Percentiles rank a stretch among this genome's conserved stretches.
These are phyloP conservation scores for Ochropacha duplaris DNA, from an alignment of 2,888 invertebrate species.

Conservation along the genomic window DNA sequence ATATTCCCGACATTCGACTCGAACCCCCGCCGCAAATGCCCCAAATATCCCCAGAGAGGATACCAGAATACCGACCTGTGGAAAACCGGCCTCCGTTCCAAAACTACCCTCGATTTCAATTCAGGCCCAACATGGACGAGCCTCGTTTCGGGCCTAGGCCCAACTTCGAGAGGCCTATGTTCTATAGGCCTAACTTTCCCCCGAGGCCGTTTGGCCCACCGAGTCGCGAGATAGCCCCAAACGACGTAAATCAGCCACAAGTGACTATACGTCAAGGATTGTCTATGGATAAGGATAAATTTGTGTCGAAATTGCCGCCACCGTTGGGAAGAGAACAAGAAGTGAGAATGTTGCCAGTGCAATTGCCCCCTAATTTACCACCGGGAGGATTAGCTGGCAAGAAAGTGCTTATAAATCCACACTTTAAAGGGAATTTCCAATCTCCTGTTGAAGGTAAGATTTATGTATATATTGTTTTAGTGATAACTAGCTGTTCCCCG, in stretches of 20 bases:
- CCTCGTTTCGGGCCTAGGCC: conserved; percentile 34
- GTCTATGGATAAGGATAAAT: conserved; percentile 29
- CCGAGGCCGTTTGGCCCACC: conserved; percentile 46
- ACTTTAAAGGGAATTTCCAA: conserved; percentile 84
- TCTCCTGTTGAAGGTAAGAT: conserved; percentile 78
- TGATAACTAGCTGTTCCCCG: no score
- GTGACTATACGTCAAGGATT: conserved; percentile 58
- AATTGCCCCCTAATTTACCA: conserved; percentile 54
- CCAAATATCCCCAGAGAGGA: conserved; percentile 42
- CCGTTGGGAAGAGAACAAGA: conserved; percentile 50
- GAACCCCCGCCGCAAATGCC: conserved; percentile 13
- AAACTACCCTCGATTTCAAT: conserved; percentile 35
- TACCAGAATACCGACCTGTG: conserved; percentile 38
- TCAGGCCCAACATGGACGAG: conserved; percentile 44
- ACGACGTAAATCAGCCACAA: conserved; percentile 54
- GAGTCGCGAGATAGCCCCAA: conserved; percentile 50
- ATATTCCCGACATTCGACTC: conserved; percentile 22
- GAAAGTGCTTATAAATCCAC: conserved; percentile 87
- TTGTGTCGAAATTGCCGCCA: conserved; percentile 20
- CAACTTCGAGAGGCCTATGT: conserved; percentile 51
- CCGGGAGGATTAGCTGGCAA: conserved; percentile 73
- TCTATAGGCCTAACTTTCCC: conserved; percentile 43
- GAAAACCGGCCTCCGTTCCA: conserved; percentile 28
- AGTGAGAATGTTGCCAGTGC: conserved; percentile 70
- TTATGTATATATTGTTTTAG: background rate